Evolutionary conservation across 2,888 invertebrate genomes (phyloP).

Genomic region (Neoaliturus tenellus): DNA sequence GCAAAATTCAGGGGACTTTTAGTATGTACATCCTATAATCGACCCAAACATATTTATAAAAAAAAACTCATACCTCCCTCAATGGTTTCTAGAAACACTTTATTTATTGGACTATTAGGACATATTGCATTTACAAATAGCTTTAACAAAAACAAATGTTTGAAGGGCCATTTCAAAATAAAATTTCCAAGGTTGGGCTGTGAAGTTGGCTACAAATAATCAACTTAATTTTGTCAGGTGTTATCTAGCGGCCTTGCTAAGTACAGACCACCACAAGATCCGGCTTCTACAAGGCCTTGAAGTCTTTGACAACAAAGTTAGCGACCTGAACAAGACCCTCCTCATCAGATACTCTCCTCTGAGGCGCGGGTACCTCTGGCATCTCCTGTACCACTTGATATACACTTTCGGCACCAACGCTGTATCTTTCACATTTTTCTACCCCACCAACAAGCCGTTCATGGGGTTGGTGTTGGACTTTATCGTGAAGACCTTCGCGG

Average conservation of each 20-base stretch:
- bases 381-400: conserved; percentile 42
- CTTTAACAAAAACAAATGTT: no score
- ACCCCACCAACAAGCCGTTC: conserved; percentile 41
- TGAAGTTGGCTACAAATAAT: no score
- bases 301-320: conserved; percentile 30
- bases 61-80: no score
- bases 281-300: conserved; percentile 38
- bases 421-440: conserved; percentile 50
- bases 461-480: conserved; percentile 40
- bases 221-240: conserved; percentile 8
- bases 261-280: conserved; percentile 35
- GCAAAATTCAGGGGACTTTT: no score
- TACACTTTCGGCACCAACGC: conserved; percentile 45
- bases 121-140: no score
- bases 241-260: conserved; percentile 44
- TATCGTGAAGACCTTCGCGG: conserved; percentile 42
- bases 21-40: no score
- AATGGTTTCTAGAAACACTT: no score
- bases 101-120: no score
- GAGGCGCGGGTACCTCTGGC: conserved; percentile 28
- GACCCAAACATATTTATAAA: no score
- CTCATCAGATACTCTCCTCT: conserved; percentile 10
- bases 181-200: no score
- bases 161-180: no score
- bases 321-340: neutral